Conservation (phyloP, 2,888 invertebrate genomes). For the Pyralis farinalis region DNA sequence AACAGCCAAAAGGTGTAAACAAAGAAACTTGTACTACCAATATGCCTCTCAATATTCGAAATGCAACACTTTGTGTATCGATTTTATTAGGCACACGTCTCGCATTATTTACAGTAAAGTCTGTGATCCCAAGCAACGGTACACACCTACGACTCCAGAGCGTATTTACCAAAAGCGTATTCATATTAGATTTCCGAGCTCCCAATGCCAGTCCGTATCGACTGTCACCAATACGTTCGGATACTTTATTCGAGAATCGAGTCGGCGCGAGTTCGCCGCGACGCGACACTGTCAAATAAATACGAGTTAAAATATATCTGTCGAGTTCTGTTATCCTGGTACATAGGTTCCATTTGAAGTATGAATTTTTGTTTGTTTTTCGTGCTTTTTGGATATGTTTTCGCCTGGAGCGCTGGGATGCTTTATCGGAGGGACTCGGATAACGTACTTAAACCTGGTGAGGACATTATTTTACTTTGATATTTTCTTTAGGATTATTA, state of each 20-base stretch:
- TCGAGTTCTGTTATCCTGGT: constrained; percentile 60
- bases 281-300: constrained; percentile 64
- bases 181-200: constrained; percentile 76
- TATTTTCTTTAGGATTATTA: too few species aligned
- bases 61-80: constrained; percentile 18
- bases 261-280: constrained; percentile 59
- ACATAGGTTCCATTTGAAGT: constrained; percentile 60
- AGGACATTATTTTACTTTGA: constrained; percentile 27
- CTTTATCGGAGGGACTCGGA: constrained; percentile 64
- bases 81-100: constrained; percentile 51
- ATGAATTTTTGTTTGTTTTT: constrained; percentile 75
- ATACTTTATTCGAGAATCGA: constrained; percentile 72
- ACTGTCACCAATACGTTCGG: constrained; percentile 21
- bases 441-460: constrained; percentile 70
- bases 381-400: constrained; percentile 62
- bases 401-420: constrained; percentile 61
- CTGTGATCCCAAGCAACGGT: constrained; percentile 47
- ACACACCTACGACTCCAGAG: constrained; percentile 37
- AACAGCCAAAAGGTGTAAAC: constrained; percentile 1
- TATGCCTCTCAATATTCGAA: constrained; percentile 1
- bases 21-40: neutral
- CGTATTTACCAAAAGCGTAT: constrained; percentile 72
- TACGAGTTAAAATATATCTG: constrained; percentile 72
- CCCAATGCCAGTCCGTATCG: constrained; percentile 44
- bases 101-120: constrained; percentile 48